phyloP scores from a whole-genome alignment of 2,113 vertebrate genomes.

The Actenoides lindsayi region DNA sequence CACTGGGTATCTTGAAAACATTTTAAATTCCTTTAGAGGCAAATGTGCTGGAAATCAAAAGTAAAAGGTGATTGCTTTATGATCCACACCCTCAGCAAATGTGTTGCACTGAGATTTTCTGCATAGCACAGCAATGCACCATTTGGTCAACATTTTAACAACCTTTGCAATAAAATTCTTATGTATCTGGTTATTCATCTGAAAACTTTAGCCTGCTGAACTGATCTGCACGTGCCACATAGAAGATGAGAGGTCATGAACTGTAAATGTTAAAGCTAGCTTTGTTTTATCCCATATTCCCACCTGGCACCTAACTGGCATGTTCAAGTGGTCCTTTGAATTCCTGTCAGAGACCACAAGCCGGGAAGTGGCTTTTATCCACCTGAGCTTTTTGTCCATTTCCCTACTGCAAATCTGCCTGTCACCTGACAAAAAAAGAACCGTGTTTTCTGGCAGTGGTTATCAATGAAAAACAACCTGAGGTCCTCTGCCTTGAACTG shows the following conservation, averaged over 20 bases:
- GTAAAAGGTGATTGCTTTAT: conserved; percentile 36
- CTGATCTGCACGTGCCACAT: background rate
- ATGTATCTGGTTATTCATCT: conserved; percentile 32
- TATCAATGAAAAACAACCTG: background rate
- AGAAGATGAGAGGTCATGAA: background rate
- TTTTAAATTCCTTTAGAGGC: conserved; percentile 37
- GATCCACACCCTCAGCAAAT: conserved; percentile 14
- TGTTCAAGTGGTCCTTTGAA: background rate
- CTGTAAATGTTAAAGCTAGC: background rate
- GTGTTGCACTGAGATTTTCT: conserved; percentile 27
- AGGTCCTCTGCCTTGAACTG: background rate
- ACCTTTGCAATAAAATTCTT: conserved; percentile 44
- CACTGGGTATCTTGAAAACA: conserved; percentile 11
- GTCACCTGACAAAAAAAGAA: background rate
- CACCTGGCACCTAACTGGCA: background rate
- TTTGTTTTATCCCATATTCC: background rate
- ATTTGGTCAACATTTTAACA: conserved; percentile 55
- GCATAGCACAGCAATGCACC: conserved; percentile 36
- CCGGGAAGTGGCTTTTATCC: background rate
- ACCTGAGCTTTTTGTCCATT: background rate
- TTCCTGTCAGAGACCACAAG: background rate
- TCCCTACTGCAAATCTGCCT: background rate
- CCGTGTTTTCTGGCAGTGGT: background rate
- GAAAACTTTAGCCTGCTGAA: conserved; percentile 33
- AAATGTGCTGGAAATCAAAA: conserved; percentile 33